Base-by-base conservation (phyloP, 2,888 invertebrate genomes). In the Cryptops parisi region DNA sequence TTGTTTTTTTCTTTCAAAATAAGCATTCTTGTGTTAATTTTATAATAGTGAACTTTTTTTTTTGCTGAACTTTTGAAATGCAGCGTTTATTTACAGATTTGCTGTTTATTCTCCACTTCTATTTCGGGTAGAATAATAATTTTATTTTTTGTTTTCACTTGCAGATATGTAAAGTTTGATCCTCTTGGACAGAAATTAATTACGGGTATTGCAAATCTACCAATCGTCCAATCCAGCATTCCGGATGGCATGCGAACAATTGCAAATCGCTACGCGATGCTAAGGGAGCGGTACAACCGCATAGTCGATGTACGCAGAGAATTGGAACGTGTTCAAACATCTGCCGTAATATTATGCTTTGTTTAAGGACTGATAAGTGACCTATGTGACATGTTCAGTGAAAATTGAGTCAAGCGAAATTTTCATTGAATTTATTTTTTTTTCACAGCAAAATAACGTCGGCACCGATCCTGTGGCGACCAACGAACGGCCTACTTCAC, bases 141-240 rank as follows among this genome's bases (percentile, higher is more conserved):
- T 25, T 47, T 26, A n/a, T 47, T 47, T 47, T 15, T 47, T 25
- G 49, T 25, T 56, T 46, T 52, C 23, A 51, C 48, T 73, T 73
- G 47, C 69, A 84, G 88, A 64, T 86, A 82, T 72, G 84, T 89
- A 43, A 80, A 83, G 27, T 89, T 89, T 68, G 88, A 88, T 68
- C 78, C 80, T 44, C 71, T 81, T 52, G 89, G 89, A 5, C 79
- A 80, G 62, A 82, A 82, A 68, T 70, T 89, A 41, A 85, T 86
- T 63, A 88, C 89, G 1, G 89, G 86, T 15, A 86, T 89, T 64
- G 81, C 83, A 1, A 82, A 81, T 64, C 70, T 71, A 9, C 39
- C 53, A 4, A 12, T 50, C 9, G 27, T 52, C 25, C 48, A 50
- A 23, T 19, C 44, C 19, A 19, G n/a, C 6, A 17, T 44, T 19